Percentiles rank a stretch among this genome's conserved stretches.
Conservation (phyloP, 2,113 vertebrate species). For the Dicerorhinus sumatrensis region DNA sequence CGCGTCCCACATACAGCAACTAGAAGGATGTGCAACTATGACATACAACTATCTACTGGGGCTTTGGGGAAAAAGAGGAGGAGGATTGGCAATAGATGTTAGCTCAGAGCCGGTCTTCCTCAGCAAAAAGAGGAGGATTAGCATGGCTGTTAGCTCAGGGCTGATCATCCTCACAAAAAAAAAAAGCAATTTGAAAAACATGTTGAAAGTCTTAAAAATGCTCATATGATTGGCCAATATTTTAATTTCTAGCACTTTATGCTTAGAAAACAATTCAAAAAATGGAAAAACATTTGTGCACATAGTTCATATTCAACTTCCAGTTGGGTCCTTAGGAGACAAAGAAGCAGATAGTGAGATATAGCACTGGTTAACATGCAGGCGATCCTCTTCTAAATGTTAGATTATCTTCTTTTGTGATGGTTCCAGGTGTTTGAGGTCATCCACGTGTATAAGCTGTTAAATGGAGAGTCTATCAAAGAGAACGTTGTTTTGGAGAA, state of each 20-base stretch:
- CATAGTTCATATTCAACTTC: not conserved
- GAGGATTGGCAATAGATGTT: no score
- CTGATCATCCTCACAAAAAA: no score
- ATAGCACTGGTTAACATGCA: not conserved
- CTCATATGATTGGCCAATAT: not conserved
- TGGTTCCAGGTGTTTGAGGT: not conserved
- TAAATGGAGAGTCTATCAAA: not conserved
- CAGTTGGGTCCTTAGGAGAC: not conserved
- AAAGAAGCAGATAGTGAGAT: not conserved
- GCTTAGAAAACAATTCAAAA: not conserved
- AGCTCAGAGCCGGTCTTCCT: no score
- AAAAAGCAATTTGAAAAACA: not conserved
- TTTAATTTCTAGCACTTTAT: not conserved
- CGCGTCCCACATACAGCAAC: no score
- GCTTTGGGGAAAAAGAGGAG: no score
- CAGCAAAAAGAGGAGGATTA: no score
- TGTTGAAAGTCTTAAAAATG: not conserved
- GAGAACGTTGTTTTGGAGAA: not conserved
- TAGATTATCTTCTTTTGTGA: not conserved
- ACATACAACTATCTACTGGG: no score
- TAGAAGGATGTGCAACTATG: no score
- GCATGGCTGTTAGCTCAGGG: no score
- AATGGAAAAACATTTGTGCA: not conserved
- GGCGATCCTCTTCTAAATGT: not conserved
- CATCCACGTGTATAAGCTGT: not conserved